Conservation (phyloP, 1,140 invertebrate genomes). For the Drosophila parabipectinata region DNA sequence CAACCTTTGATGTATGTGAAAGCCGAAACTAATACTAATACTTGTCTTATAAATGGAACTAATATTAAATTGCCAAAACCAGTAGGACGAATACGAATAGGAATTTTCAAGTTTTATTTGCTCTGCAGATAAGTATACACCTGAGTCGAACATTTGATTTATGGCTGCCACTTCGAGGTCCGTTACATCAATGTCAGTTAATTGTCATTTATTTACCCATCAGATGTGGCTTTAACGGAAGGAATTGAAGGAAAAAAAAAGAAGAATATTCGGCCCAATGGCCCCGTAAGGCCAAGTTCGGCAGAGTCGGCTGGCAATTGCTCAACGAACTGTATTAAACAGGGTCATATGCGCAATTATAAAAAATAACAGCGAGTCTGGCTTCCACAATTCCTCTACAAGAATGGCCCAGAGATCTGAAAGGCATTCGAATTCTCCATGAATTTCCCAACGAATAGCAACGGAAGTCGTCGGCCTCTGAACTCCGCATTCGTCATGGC, state of each 20-base stretch:
- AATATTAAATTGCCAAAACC: not conserved
- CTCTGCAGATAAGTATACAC: slow-evolving; percentile 32
- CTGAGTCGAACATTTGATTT: slow-evolving; percentile 64
- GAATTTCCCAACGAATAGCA: slow-evolving; percentile 37
- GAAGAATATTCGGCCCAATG: slow-evolving; percentile 17
- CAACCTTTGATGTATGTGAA: not conserved
- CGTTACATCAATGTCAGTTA: slow-evolving; percentile 75
- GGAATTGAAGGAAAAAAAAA: not conserved
- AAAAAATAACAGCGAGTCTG: slow-evolving; percentile 60
- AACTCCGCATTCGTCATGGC: slow-evolving; percentile 52
- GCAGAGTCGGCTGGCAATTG: slow-evolving; percentile 50
- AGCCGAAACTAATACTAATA: not conserved
- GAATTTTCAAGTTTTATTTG: not conserved
- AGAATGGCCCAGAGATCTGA: slow-evolving; percentile 25
- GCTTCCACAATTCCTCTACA: slow-evolving; percentile 19
- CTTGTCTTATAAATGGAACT: not conserved
- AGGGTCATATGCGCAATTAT: slow-evolving; percentile 81
- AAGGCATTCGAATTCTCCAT: slow-evolving; percentile 50
- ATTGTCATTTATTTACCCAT: slow-evolving; percentile 71
- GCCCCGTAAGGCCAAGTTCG: slow-evolving; percentile 36
- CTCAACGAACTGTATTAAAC: slow-evolving; percentile 77
- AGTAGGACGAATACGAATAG: not conserved
- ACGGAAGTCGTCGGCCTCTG: slow-evolving; percentile 14
- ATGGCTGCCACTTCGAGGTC: slow-evolving; percentile 49
- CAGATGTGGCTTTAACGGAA: slow-evolving; percentile 54